Evolutionary conservation across 1,140 invertebrate species (phyloP).

Genomic region (Leptopilina boulardi): DNA sequence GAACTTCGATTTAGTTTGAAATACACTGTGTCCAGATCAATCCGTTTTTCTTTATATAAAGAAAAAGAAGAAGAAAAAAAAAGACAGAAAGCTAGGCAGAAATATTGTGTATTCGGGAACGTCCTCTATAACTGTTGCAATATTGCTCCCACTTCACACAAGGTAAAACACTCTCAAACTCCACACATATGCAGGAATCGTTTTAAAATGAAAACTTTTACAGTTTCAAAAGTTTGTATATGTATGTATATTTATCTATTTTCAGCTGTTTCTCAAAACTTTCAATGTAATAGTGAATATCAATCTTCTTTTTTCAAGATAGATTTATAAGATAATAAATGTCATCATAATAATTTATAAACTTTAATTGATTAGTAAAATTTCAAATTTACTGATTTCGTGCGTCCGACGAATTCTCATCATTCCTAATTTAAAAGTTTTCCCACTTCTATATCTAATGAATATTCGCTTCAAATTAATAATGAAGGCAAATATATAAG

Average conservation of each 20-base stretch:
- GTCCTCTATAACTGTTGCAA: conserved; percentile 14
- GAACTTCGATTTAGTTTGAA: conserved; percentile 45
- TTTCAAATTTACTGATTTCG: background rate
- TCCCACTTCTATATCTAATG: background rate
- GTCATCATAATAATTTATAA: background rate
- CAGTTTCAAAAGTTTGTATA: conserved; percentile 2
- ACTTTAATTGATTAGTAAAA: background rate
- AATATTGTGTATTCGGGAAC: conserved; percentile 10
- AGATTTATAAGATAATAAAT: conserved; percentile 5
- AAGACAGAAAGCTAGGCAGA: background rate
- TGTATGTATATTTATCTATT: conserved; percentile 8
- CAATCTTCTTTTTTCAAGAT: background rate
- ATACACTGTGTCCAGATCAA: background rate
- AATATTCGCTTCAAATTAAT: too few species aligned
- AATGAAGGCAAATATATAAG: too few species aligned
- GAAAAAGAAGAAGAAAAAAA: background rate
- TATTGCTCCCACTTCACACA: conserved; percentile 3
- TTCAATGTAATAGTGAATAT: conserved; percentile 17
- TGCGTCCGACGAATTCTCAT: background rate
- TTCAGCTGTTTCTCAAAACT: conserved; percentile 21
- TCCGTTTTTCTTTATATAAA: background rate
- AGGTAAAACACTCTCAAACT: background rate
- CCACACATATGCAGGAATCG: conserved; percentile 13
- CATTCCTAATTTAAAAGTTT: background rate
- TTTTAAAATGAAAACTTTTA: conserved; percentile 15